Evolutionary conservation across 2,888 invertebrate species (phyloP).

Genomic region (Seira sanloemensis): DNA sequence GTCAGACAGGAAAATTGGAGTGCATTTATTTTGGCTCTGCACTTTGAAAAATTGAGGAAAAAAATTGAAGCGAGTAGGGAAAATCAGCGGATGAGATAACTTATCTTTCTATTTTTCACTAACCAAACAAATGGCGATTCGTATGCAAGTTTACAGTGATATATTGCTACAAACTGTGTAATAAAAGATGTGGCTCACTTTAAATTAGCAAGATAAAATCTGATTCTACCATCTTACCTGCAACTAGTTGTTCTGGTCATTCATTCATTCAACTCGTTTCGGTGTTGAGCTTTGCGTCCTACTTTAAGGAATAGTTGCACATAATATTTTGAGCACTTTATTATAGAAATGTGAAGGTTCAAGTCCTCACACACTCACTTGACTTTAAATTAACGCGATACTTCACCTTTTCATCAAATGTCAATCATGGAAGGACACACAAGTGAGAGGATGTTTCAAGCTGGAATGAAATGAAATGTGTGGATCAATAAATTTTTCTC

Average conservation of each 20-base stretch:
- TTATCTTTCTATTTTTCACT: too few relatives aligned
- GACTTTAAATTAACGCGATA: neutral
- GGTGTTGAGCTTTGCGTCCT: slow-evolving; percentile 39
- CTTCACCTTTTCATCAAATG: slow-evolving; percentile 13
- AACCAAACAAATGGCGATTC: too few relatives aligned
- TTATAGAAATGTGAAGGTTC: neutral
- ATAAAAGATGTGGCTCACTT: neutral
- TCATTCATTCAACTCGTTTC: slow-evolving; percentile 37
- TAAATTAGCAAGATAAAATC: slow-evolving; percentile 17
- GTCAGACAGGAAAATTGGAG: too few relatives aligned
- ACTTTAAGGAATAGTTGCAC: slow-evolving; percentile 28
- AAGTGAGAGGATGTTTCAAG: neutral
- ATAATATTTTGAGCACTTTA: neutral
- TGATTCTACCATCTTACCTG: slow-evolving; percentile 38
- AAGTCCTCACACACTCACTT: neutral
- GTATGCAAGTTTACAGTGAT: too few relatives aligned
- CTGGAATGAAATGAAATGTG: neutral
- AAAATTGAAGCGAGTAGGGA: too few relatives aligned
- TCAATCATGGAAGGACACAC: slow-evolving; percentile 17
- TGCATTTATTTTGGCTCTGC: too few relatives aligned
- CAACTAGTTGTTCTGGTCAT: slow-evolving; percentile 14
- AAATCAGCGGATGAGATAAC: too few relatives aligned
- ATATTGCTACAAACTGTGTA: too few relatives aligned
- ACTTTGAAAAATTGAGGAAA: too few relatives aligned
- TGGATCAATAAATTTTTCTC: neutral